These are phyloP conservation scores for Parazoanthus swiftii DNA, from an alignment of 92 coral and sea anemone species.

Conservation along the genomic window DNA sequence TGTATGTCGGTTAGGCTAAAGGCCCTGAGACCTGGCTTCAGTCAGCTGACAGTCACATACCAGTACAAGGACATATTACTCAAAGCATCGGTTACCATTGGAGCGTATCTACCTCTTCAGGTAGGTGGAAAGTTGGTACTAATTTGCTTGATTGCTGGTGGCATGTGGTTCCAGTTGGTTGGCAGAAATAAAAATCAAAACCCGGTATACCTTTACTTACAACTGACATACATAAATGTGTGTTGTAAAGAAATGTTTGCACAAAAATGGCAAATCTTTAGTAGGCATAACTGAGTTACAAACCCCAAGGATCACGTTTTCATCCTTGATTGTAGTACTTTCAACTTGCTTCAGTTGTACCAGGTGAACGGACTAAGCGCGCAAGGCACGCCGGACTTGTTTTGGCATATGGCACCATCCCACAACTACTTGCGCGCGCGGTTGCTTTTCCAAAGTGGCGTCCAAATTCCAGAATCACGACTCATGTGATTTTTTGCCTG, in stretches of 20 bases:
- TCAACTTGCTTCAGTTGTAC: no score
- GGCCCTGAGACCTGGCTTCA: slow-evolving; percentile 85
- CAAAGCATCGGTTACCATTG: slow-evolving; percentile 78
- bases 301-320: no score
- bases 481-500: no score
- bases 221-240: background rate
- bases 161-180: background rate
- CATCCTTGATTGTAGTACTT: no score
- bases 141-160: background rate
- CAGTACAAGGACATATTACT: slow-evolving; percentile 84
- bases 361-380: no score
- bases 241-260: no score
- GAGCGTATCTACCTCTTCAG: slow-evolving; percentile 86
- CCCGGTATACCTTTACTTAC: background rate
- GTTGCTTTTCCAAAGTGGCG: no score
- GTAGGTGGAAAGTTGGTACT: slow-evolving; percentile 28
- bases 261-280: background rate
- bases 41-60: slow-evolving; percentile 75
- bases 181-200: background rate
- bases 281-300: background rate
- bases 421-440: no score
- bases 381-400: no score
- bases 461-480: no score
- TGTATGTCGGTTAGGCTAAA: slow-evolving; percentile 86
- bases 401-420: no score